phyloP scores from a whole-genome alignment of 2,888 invertebrate species.

The Homarus gammarus region DNA sequence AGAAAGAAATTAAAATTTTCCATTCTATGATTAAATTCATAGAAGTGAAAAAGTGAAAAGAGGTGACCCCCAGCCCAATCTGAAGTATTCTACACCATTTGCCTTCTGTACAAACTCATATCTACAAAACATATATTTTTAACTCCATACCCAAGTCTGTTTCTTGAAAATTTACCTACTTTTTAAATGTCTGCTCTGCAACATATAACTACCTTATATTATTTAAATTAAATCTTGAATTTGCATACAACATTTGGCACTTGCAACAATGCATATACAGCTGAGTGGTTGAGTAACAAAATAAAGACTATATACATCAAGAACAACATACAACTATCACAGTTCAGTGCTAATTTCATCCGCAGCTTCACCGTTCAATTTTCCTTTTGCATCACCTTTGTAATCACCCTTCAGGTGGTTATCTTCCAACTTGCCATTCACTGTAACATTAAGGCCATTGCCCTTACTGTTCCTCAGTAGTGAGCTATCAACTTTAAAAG shows the following conservation, averaged over 20 bases:
- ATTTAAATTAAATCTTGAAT: conserved; percentile 41
- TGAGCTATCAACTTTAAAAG: conserved; percentile 27
- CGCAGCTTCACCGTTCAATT: conserved; percentile 28
- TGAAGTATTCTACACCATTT: conserved; percentile 19
- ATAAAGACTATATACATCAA: conserved; percentile 50
- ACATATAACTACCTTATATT: neutral
- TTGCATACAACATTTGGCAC: conserved; percentile 50
- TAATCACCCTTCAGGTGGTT: neutral
- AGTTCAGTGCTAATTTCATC: conserved; percentile 62
- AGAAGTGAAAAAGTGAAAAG: neutral
- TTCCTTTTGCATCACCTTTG: conserved; percentile 27
- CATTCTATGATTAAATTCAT: neutral
- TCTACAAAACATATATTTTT: neutral
- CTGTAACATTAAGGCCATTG: neutral
- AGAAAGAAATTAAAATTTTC: neutral
- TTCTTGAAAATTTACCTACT: conserved; percentile 13
- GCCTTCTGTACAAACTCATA: conserved; percentile 8
- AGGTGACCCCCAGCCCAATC: neutral
- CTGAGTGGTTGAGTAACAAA: conserved; percentile 40
- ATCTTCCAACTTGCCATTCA: conserved; percentile 6
- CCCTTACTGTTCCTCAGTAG: conserved; percentile 17
- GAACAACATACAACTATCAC: conserved; percentile 55
- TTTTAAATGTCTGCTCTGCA: neutral
- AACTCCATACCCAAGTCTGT: conserved; percentile 2
- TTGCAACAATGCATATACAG: conserved; percentile 44